Evolutionary conservation across 2,888 invertebrate species (phyloP).

Genomic region (Carpatolechia fugitivella): DNA sequence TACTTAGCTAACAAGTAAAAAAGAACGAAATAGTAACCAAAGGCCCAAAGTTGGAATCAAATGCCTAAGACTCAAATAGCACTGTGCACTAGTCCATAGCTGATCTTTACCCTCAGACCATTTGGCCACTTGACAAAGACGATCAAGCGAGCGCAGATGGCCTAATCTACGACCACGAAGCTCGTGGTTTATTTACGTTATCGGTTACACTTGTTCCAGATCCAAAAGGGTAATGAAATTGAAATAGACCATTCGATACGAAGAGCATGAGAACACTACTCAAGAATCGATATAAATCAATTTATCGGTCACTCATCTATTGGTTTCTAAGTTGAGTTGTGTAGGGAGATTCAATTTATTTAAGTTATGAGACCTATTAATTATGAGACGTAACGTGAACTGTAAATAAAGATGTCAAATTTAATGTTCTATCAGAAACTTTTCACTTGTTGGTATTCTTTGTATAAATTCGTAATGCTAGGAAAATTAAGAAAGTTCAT

Average conservation of each 20-base stretch:
- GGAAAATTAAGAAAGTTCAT: no score
- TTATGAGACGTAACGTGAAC: neutral
- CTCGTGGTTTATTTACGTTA: neutral
- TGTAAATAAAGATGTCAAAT: neutral
- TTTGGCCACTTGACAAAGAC: neutral
- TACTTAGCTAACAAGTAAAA: no score
- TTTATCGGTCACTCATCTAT: neutral
- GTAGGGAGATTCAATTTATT: neutral
- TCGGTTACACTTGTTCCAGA: conserved; percentile 1
- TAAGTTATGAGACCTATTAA: no score
- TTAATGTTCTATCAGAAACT: no score
- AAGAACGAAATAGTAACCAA: no score
- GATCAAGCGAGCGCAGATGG: conserved; percentile 1
- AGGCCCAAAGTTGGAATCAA: no score
- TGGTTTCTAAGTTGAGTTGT: neutral
- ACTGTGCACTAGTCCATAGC: no score
- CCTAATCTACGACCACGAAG: neutral
- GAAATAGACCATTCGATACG: neutral
- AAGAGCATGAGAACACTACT: neutral
- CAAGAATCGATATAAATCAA: neutral
- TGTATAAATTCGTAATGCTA: no score
- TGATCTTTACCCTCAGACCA: neutral
- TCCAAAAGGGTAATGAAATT: neutral
- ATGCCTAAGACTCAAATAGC: no score
- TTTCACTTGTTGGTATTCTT: no score